Conservation (phyloP, 2,888 invertebrate species). For the Cenopis cana region DNA sequence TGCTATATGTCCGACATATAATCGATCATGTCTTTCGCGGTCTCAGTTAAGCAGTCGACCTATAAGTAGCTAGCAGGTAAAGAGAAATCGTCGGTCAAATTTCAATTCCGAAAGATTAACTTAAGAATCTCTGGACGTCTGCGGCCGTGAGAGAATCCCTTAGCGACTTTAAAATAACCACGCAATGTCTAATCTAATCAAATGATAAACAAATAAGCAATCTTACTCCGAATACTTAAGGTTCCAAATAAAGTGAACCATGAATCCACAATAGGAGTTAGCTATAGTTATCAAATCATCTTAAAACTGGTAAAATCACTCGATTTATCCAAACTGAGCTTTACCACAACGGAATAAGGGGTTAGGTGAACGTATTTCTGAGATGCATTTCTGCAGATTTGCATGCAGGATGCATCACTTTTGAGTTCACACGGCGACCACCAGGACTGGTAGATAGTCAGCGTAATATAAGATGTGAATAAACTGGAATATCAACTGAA, state of each 20-base stretch:
- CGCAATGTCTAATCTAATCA: background rate
- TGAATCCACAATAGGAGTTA: background rate
- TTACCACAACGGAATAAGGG: background rate
- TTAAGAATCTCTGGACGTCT: slow-evolving; percentile 1
- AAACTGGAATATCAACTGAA: slow-evolving; percentile 12
- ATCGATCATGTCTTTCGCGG: too few relatives aligned
- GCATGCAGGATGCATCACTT: slow-evolving; percentile 27
- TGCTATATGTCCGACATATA: too few relatives aligned
- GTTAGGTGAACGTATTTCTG: background rate
- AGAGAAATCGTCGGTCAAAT: background rate
- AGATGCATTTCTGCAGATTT: slow-evolving; percentile 22
- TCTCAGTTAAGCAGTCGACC: too few relatives aligned
- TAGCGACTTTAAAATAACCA: background rate
- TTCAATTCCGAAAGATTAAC: slow-evolving; percentile 1
- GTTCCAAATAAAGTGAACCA: background rate
- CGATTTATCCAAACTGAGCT: background rate
- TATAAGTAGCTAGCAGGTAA: background rate
- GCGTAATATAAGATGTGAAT: slow-evolving; percentile 24
- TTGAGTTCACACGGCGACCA: slow-evolving; percentile 30
- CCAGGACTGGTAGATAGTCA: slow-evolving; percentile 10
- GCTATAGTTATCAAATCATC: slow-evolving; percentile 1
- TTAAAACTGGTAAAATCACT: background rate
- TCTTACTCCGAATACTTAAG: background rate
- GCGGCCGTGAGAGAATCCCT: background rate
- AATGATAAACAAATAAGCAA: background rate